Conservation (phyloP, 2,113 vertebrate species). For the Thermophis baileyi region DNA sequence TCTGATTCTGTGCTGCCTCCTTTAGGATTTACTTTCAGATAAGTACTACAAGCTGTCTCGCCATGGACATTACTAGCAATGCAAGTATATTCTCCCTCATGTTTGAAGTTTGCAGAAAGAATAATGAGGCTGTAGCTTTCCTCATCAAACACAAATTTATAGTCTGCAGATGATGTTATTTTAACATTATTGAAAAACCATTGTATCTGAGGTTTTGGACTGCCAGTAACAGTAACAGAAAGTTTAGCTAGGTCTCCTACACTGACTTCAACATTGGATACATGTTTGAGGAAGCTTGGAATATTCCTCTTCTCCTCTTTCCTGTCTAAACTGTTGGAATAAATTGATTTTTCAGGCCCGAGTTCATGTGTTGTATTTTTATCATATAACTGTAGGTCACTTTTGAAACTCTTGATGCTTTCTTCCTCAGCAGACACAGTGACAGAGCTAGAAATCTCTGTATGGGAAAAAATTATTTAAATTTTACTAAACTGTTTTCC, state of each 20-base stretch:
- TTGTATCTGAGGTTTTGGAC: constrained; percentile 81
- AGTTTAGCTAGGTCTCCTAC: constrained; percentile 79
- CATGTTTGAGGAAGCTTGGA: constrained; percentile 80
- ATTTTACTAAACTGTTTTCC: constrained; percentile 60
- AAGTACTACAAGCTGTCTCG: constrained; percentile 74
- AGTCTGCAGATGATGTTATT: constrained; percentile 71
- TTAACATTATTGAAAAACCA: constrained; percentile 81
- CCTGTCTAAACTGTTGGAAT: constrained; percentile 74
- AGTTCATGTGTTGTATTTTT: constrained; percentile 89
- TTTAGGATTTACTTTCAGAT: constrained; percentile 73
- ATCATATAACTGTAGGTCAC: constrained; percentile 74
- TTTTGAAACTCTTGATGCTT: constrained; percentile 79
- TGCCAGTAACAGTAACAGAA: constrained; percentile 78
- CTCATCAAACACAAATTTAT: constrained; percentile 78
- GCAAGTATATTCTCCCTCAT: constrained; percentile 85
- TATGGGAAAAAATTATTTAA: constrained; percentile 71
- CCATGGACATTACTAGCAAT: constrained; percentile 79
- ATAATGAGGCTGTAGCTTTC: constrained; percentile 83
- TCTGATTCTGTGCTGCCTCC: constrained; percentile 40
- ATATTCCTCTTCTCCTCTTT: constrained; percentile 70
- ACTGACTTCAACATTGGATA: constrained; percentile 71
- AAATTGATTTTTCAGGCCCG: constrained; percentile 81
- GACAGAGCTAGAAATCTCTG: constrained; percentile 85
- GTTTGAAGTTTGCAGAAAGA: constrained; percentile 67
- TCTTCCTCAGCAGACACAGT: constrained; percentile 80